phyloP scores from a whole-genome alignment of 2,888 invertebrate genomes.

The Ophraella communa region DNA sequence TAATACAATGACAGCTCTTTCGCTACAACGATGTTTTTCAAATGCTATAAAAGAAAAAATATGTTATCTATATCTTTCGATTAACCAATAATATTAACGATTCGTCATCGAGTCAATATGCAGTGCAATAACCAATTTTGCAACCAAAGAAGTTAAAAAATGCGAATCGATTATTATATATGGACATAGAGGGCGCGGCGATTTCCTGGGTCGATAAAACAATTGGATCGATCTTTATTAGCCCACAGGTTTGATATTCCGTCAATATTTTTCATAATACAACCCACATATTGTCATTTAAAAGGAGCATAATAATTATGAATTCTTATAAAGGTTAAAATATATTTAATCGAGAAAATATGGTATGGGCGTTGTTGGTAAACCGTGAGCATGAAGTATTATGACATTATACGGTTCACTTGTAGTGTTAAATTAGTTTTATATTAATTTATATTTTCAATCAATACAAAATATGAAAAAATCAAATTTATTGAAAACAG shows the following conservation, averaged over 20 bases:
- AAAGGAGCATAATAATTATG: constrained; percentile 4
- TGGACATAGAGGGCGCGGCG: constrained; percentile 4
- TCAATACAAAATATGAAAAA: no score
- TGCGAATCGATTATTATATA: neutral
- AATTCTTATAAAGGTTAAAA: neutral
- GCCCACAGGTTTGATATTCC: neutral
- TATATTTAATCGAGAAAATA: constrained; percentile 5
- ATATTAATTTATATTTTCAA: no score
- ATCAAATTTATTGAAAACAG: no score
- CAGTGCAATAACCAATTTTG: no score
- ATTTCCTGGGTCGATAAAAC: constrained; percentile 18
- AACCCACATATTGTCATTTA: constrained; percentile 17
- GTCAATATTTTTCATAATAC: constrained; percentile 13
- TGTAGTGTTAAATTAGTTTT: no score
- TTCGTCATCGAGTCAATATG: no score
- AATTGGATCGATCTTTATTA: constrained; percentile 10
- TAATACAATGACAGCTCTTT: no score
- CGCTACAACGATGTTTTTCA: no score
- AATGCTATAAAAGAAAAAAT: no score
- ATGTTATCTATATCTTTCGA: no score
- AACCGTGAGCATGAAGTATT: neutral
- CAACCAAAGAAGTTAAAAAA: no score
- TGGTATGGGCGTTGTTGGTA: constrained; percentile 2
- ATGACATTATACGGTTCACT: neutral
- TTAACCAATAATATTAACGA: no score